A percentile compares a stretch with the other conserved stretches of the same genome.
These are phyloP conservation scores for Dolomedes plantarius DNA, from an alignment of 2,888 invertebrate species.

Conservation along the genomic window DNA sequence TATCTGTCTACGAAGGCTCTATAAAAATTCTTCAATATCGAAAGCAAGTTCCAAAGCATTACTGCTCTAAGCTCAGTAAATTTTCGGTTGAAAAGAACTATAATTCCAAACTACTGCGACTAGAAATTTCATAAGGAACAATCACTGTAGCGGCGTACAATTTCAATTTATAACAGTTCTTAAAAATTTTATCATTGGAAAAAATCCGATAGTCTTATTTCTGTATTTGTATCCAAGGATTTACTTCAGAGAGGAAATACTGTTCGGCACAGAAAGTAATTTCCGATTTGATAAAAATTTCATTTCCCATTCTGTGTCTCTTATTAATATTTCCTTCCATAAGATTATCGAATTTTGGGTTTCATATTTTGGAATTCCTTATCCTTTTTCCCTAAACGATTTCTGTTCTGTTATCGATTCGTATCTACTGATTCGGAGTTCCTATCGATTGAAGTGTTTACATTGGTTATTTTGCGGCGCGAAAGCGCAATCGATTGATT, in stretches of 20 bases:
- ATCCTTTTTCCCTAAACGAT: not conserved
- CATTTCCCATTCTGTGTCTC: conserved; percentile 14
- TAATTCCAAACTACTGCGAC: too few relatives aligned
- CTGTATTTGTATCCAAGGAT: not conserved
- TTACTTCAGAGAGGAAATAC: not conserved
- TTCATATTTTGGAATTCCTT: conserved; percentile 16
- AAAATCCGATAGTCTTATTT: not conserved
- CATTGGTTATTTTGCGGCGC: not conserved
- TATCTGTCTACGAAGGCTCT: too few relatives aligned
- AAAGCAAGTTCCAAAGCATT: too few relatives aligned
- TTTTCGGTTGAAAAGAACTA: too few relatives aligned
- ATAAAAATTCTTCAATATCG: too few relatives aligned
- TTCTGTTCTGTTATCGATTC: not conserved
- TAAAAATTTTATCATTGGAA: not conserved
- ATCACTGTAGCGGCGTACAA: not conserved
- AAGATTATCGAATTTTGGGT: conserved; percentile 4
- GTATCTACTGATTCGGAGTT: not conserved
- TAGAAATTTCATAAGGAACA: not conserved
- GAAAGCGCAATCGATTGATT: not conserved
- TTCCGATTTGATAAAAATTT: conserved; percentile 16
- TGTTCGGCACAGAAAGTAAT: not conserved
- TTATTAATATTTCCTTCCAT: conserved; percentile 16
- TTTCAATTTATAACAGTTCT: not conserved
- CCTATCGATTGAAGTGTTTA: not conserved
- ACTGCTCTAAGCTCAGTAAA: too few relatives aligned